Base-by-base conservation (phyloP, 2,113 vertebrate genomes). In the Pteruthius melanotis region DNA sequence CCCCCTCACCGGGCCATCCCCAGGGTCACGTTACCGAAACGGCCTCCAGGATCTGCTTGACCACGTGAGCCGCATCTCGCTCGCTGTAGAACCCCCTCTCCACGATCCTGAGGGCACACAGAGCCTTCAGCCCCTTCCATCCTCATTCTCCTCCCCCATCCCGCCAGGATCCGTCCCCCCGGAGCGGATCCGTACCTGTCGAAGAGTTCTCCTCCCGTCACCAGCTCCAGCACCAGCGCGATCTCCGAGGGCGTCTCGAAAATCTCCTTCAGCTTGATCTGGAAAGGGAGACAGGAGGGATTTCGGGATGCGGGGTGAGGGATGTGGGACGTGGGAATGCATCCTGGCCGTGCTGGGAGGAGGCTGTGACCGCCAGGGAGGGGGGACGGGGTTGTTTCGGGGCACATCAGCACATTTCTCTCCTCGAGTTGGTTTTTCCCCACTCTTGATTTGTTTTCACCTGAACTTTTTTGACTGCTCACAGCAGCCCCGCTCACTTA, bases 191-290 rank as follows among this genome's bases (percentile, higher is more conserved):
- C 1, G 6, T 68, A 99, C 99, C 99, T 98, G 98, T 99, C 99
- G 15, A 99, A 99, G 72, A 99, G 98, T 40, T 99, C 99, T 49
- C 99, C 99, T 57, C 99, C 99, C 1, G 98, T 99, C 93, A 99
- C 99, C 97, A 99, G 97, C 97, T 99, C 99, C 93, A 99, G 97
- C 35, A 99, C 96, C 30, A 99, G 98, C 11, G 97, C 97, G n/a
- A 99, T 99, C 97, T 99, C 98, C 0, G 98, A 97, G 91, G 98
- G 98, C 0, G 98, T 99, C 97, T 99, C 99, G 33, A 99, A 99
- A 90, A 99, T 99, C 94, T 99, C 99, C 96, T 99, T 99, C 96
- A 99, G 97, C 90, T 98, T 98, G 94, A 99, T 99, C 99, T 99
- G 93, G 15, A 65, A 65, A 74, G 70, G 31, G 40, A 11, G 40